These are phyloP conservation scores for Protophormia terraenovae DNA, from an alignment of 2,888 invertebrate species.

Conservation along the genomic window DNA sequence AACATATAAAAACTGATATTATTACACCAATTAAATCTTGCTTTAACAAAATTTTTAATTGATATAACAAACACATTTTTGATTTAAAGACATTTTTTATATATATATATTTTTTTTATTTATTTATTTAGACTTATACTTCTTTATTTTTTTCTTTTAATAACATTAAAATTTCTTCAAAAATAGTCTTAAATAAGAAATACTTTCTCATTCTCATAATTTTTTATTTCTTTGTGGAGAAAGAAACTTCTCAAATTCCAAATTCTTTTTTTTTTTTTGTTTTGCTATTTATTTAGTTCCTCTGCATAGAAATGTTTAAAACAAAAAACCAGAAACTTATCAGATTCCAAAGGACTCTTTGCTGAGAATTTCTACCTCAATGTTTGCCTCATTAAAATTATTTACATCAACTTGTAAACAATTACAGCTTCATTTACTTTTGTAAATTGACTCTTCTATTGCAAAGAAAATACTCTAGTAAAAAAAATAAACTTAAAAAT, in stretches of 20 bases:
- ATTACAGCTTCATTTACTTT: conserved; percentile 17
- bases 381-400: conserved; percentile 30
- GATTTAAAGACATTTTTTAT: too few species aligned
- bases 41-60: too few species aligned
- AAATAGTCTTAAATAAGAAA: background rate
- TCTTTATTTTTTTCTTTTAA: too few species aligned
- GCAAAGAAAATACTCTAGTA: background rate
- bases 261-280: background rate
- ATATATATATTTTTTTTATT: too few species aligned
- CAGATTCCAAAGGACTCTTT: background rate
- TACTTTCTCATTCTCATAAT: background rate
- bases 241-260: background rate
- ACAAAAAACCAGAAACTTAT: background rate
- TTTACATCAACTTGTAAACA: background rate
- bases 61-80: too few species aligned
- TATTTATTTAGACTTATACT: too few species aligned
- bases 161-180: too few species aligned
- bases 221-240: background rate
- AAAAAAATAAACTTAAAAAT: background rate
- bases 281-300: background rate
- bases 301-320: background rate
- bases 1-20: too few species aligned
- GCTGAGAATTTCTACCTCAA: background rate
- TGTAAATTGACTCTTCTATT: background rate
- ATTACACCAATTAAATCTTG: too few species aligned